Base-by-base conservation (phyloP, 2,797 vertebrate species). In the Pangasius mekongensis region DNA sequence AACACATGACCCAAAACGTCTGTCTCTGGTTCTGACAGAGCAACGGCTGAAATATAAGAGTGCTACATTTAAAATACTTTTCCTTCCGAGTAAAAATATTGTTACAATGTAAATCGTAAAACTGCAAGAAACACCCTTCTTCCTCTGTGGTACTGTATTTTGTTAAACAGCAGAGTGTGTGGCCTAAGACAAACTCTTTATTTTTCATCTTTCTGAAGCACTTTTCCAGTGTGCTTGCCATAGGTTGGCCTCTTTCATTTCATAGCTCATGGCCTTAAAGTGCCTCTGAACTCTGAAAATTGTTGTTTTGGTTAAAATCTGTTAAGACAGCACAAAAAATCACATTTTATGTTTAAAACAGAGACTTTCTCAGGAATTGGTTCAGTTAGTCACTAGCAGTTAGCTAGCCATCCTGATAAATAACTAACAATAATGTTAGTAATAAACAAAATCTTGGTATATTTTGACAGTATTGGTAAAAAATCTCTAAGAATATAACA, bases 151-250 rank as follows among this genome's bases (percentile, higher is more conserved):
- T 78, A 56, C 43, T 78, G 30, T 84, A 73, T 71, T 85, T 73
- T 85, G 39, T 54, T 73, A 20, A 74, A 36, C 16, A 60, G 9
- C 69, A 83, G 16, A 49, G 77, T 85, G 82, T 90, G 89, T 88
- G 88, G 84, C 69, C 88, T 36, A 33, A 64, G 49, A 84, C 76
- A 36, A 60, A 18, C 76, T 86, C 52, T 54, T 80, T 86, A 74
- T 58, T 77, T 74, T 73, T 87, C 49, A 82, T 82, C 71, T 62
- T 71, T 69, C 69, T 8, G 2, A 24, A 39, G 77, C 22, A 83
- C 52, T 86, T 89, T 90, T 89, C 33, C 62, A 86, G 11, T 43
- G n/a, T 9, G 56, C n/a, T 54, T 84, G 54, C 85, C 69, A 87
- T 58, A 86, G 36, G 58, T 52, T 54, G 52, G 33, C 67, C 64